Evolutionary conservation across 2,888 invertebrate species (phyloP), one percentile per base, ranked within the genome.

Genomic region (Sisyra terminalis): DNA sequence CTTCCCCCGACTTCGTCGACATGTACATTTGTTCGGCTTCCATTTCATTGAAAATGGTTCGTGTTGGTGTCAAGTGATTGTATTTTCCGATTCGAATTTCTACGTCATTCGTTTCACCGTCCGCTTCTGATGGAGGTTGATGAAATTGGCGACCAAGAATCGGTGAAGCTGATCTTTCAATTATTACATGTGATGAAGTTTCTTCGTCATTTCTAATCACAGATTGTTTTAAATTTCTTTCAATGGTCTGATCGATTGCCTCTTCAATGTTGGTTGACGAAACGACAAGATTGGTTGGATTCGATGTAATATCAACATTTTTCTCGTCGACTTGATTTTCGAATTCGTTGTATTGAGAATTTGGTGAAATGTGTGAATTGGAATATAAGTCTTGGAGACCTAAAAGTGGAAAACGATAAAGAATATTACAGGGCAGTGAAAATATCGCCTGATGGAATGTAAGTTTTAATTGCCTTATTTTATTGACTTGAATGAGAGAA

Each of bases 361-460:
- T 78, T 49, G 79, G 79, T 49, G 79, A 79, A 45, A 78, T 66
- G 57, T 78, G 78, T 2, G 79, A 77, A 62, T 78, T 72, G 35
- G 72, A 67, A 56, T 68, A 70, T 11, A 59, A 54, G 50, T 72
- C 68, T 50, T 71, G 70, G 47, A 68, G 62, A 47, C 67, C 71
- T 72, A 67, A 29, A 70, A 69, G n/a, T n/a, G n/a, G n/a, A n/a
- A n/a, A n/a, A n/a, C n/a, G n/a, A n/a, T n/a, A n/a, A n/a, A n/a
- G n/a, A n/a, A n/a, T n/a, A n/a, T n/a, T n/a, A n/a, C n/a, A n/a
- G n/a, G n/a, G n/a, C n/a, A n/a, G n/a, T n/a, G n/a, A n/a, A n/a
- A n/a, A n/a, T n/a, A n/a, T n/a, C n/a, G n/a, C n/a, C n/a, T n/a
- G n/a, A n/a, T n/a, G n/a, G n/a, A n/a, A n/a, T n/a, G n/a, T n/a